Evolutionary conservation across 2,797 vertebrate species (phyloP), one percentile per base, ranked within the genome.

Genomic region (Rhincodon typus): DNA sequence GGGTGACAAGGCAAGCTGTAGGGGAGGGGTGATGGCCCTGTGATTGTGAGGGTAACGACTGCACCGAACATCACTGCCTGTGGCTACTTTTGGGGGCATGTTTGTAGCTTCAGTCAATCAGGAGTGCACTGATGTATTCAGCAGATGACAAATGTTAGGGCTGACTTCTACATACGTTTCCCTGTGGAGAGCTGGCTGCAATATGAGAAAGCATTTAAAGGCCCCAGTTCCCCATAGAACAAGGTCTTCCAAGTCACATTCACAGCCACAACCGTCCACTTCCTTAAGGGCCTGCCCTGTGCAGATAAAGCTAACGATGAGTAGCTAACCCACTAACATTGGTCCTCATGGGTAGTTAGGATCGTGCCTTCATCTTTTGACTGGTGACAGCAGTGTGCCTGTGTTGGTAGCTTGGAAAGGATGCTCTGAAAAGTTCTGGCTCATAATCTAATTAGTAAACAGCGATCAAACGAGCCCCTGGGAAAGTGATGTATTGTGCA

Each of bases 71-170:
- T 57, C 15, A 34, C 8, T n/a, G 88, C 57, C 57, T 38, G 57
- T 66, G 53, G 34, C 66, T 66, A 30, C 34, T 66, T 66, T 62
- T 57, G 6, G 57, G 19, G 88, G 34, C 4, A 62, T 66, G 88
- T 91, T 66, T 91, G 7, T 19, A 91, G 30, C 57, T n/a, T 91
- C 57, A 66, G 57, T 91, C 57, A 62, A 91, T 91, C 88, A 91
- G 88, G 30, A n/a, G 57, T 91, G 53, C 57, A 62, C 88, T 91
- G 88, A 91, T 91, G 88, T 91, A n/a, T 90, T 62, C 53, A 90
- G 87, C 87, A 62, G 50, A 91, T 91, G 88, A 66, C 34, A 66
- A 91, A n/a, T 62, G 88, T 57, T n/a, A 21, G 34, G 88, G 88
- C 34, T n/a, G n/a, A 91, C 66, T 91, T 27, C 88, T 62, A 38